phyloP scores from a whole-genome alignment of 2,113 vertebrate species.

The Nothoprocta pentlandii region DNA sequence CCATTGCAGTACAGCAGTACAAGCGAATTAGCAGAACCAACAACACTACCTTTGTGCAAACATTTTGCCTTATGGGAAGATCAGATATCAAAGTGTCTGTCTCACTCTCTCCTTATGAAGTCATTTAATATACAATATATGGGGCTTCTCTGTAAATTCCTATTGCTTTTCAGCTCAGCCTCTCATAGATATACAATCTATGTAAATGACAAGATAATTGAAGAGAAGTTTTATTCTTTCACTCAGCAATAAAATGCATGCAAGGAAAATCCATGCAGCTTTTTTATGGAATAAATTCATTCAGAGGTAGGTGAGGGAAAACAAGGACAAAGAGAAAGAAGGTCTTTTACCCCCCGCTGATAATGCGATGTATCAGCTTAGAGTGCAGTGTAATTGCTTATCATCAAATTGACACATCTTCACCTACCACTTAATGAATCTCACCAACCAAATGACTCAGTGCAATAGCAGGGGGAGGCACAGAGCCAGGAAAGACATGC shows the following conservation, averaged over 20 bases:
- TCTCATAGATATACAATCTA: background rate
- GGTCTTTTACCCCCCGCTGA: background rate
- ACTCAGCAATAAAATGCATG: background rate
- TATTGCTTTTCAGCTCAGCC: background rate
- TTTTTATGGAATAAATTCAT: background rate
- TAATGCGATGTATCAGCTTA: background rate
- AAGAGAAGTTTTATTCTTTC: constrained; percentile 7
- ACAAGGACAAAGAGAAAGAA: background rate
- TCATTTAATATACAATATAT: background rate
- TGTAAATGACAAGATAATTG: background rate
- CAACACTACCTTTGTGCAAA: background rate
- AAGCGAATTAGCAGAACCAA: background rate
- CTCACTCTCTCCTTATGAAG: background rate
- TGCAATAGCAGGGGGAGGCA: background rate
- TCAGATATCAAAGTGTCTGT: background rate
- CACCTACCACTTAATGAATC: background rate
- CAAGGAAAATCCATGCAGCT: background rate
- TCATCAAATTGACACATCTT: background rate
- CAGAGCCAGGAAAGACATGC: background rate
- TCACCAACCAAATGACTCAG: background rate
- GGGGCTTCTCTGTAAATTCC: background rate
- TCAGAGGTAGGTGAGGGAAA: background rate
- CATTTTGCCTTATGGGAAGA: background rate
- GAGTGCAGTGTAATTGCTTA: background rate
- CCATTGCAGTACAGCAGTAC: background rate